Evolutionary conservation across 2,888 invertebrate species (phyloP).

Genomic region (Iselma pallidipennis): DNA sequence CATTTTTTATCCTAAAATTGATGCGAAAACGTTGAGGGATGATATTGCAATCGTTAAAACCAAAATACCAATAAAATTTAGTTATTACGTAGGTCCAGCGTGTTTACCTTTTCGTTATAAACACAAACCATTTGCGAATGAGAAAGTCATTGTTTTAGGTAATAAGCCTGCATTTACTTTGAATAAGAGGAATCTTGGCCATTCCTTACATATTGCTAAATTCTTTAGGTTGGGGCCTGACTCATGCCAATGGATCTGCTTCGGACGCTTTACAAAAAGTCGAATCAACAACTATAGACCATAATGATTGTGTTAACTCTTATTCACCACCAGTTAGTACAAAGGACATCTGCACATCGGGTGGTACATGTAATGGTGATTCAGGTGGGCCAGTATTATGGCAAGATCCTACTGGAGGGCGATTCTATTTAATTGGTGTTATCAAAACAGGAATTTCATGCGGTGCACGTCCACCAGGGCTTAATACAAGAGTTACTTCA

Average conservation of each 20-base stretch:
- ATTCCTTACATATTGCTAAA: background rate
- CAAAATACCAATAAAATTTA: constrained; percentile 55
- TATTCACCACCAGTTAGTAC: constrained; percentile 32
- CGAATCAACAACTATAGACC: constrained; percentile 58
- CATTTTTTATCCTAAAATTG: constrained; percentile 55
- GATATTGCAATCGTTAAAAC: constrained; percentile 63
- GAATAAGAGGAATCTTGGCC: background rate
- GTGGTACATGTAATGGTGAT: constrained; percentile 40
- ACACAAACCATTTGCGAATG: constrained; percentile 48
- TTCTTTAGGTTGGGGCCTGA: constrained; percentile 66
- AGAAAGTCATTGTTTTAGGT: constrained; percentile 58
- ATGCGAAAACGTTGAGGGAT: constrained; percentile 44
- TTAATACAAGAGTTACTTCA: constrained; percentile 62
- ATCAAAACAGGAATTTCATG: constrained; percentile 63
- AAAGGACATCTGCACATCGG: constrained; percentile 38
- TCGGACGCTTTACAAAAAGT: constrained; percentile 60
- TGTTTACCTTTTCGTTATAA: constrained; percentile 66
- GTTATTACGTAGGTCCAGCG: constrained; percentile 61
- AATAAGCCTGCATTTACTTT: constrained; percentile 7
- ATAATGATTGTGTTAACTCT: constrained; percentile 53
- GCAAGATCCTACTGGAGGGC: constrained; percentile 53
- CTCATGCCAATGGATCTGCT: constrained; percentile 57
- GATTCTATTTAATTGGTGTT: constrained; percentile 58
- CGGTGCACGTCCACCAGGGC: constrained; percentile 57
- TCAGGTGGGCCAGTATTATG: constrained; percentile 52